Evolutionary conservation across 2,797 vertebrate species (phyloP).

Genomic region (Acanthopagrus latus): DNA sequence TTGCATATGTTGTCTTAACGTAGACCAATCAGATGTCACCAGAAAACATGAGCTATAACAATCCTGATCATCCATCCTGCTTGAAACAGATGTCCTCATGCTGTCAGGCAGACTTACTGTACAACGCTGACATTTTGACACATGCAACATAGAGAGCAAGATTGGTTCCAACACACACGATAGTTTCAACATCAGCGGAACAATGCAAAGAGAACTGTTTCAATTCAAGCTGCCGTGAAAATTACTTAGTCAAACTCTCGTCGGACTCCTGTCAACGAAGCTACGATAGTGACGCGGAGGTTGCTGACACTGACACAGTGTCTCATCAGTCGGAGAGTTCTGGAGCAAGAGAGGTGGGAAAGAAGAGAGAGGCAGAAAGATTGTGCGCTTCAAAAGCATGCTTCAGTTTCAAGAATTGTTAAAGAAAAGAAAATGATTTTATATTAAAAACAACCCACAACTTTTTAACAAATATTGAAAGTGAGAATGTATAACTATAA

Average conservation of each 20-base stretch:
- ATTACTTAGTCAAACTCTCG: slow-evolving; percentile 40
- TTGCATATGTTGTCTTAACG: background rate
- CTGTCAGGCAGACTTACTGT: slow-evolving; percentile 17
- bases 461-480: background rate
- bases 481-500: background rate
- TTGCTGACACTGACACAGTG: slow-evolving; percentile 4
- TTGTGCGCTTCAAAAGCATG: background rate
- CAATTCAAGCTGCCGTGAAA: slow-evolving; percentile 10
- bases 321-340: slow-evolving; percentile 4
- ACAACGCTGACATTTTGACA: slow-evolving; percentile 16
- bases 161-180: slow-evolving; percentile 30
- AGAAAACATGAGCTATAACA: background rate
- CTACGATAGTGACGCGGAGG: slow-evolving; percentile 20
- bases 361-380: background rate
- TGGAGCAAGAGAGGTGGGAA: background rate
- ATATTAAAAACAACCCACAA: too few relatives aligned
- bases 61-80: background rate
- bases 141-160: slow-evolving; percentile 5
- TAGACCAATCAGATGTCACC: background rate
- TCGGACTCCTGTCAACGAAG: slow-evolving; percentile 34
- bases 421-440: background rate
- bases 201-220: slow-evolving; percentile 4
- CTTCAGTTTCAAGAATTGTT: background rate
- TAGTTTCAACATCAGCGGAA: slow-evolving; percentile 21
- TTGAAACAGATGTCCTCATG: background rate